Conservation (phyloP, 2,797 vertebrate species). For the Rhyacichthys aspro region DNA sequence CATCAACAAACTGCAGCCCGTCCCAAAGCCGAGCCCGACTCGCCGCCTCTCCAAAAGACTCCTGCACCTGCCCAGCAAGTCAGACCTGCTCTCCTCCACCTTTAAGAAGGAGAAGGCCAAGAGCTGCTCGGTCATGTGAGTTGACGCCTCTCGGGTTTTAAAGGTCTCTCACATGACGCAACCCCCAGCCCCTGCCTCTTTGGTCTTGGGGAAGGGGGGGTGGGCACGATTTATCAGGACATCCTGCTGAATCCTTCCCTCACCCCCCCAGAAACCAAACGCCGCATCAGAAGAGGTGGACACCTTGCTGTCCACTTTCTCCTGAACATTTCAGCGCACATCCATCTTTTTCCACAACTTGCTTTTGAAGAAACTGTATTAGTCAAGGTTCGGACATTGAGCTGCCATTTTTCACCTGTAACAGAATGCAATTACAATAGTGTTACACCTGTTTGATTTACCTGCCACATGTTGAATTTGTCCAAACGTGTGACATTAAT, state of each 20-base stretch:
- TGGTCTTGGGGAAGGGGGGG: slow-evolving; percentile 78
- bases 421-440: slow-evolving; percentile 70
- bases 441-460: slow-evolving; percentile 68
- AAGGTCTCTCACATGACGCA: slow-evolving; percentile 48
- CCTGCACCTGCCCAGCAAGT: slow-evolving; percentile 91
- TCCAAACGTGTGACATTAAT: slow-evolving; percentile 70
- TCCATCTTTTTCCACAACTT: slow-evolving; percentile 68
- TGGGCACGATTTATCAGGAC: slow-evolving; percentile 79
- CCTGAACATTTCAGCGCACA: slow-evolving; percentile 79
- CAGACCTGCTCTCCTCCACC: slow-evolving; percentile 91
- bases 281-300: slow-evolving; percentile 78
- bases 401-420: slow-evolving; percentile 65
- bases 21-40: slow-evolving; percentile 84
- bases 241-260: slow-evolving; percentile 80
- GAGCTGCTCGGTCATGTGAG: slow-evolving; percentile 96
- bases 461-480: slow-evolving; percentile 71
- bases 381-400: slow-evolving; percentile 65
- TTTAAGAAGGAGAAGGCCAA: slow-evolving; percentile 97
- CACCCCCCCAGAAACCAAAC: slow-evolving; percentile 75
- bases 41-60: slow-evolving; percentile 93
- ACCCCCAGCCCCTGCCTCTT: slow-evolving; percentile 72
- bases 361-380: slow-evolving; percentile 60
- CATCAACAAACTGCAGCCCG: slow-evolving; percentile 85
- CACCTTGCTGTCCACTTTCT: slow-evolving; percentile 79
- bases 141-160: slow-evolving; percentile 46